Evolutionary conservation across 2,113 vertebrate species (phyloP).

Genomic region (Camelus bactrianus): DNA sequence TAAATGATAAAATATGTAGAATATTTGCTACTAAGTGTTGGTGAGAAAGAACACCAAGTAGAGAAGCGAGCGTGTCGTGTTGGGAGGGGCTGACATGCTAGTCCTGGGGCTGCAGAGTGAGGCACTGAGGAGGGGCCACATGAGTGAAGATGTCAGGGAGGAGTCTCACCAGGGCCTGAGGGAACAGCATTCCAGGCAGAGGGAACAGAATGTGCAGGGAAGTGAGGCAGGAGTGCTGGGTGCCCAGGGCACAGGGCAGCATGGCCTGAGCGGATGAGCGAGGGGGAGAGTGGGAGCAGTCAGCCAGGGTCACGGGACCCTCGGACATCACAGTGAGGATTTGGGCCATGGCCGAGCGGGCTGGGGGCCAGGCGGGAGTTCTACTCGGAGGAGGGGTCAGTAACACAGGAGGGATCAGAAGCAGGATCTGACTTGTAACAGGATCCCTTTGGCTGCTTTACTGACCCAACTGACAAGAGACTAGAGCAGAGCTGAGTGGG

Average conservation of each 20-base stretch:
- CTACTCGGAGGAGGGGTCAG: background rate
- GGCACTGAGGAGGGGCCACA: background rate
- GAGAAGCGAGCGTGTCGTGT: fast-evolving
- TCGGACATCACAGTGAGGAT: fast-evolving
- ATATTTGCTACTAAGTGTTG: background rate
- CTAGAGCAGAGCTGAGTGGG: fast-evolving
- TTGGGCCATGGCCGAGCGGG: background rate
- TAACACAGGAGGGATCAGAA: background rate
- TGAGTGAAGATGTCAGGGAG: background rate
- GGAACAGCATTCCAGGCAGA: background rate
- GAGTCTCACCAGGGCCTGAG: fast-evolving
- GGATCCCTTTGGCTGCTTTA: background rate
- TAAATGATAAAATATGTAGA: no score
- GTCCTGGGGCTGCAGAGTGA: background rate
- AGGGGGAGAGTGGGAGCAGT: fast-evolving
- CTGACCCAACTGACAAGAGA: fast-evolving
- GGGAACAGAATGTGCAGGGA: fast-evolving
- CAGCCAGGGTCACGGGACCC: fast-evolving
- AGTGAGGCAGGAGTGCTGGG: fast-evolving
- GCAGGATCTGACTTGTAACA: background rate
- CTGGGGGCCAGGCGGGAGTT: fast-evolving
- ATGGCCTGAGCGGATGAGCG: fast-evolving
- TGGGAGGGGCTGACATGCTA: background rate
- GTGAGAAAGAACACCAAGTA: background rate
- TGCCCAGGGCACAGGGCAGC: fast-evolving